Evolutionary conservation across 2,113 vertebrate species (phyloP), one percentile per base, ranked within the genome.

Genomic region (Campylomormyrus numenius): DNA sequence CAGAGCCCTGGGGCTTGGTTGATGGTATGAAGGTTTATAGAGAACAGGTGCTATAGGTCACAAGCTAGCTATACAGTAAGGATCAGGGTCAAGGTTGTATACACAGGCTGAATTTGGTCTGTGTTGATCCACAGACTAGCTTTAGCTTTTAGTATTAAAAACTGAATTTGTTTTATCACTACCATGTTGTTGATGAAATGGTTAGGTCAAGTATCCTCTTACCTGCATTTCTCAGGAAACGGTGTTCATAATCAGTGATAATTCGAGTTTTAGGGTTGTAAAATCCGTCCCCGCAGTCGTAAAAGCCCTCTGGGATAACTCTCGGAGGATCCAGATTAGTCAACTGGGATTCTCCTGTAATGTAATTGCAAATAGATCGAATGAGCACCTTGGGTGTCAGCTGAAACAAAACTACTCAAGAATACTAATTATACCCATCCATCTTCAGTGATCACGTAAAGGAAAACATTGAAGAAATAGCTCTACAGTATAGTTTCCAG

Each of bases 251-350:
- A 92, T 97, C 96, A 80, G 91, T 95, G 90, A 99, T 50, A 1
- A 96, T 91, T 92, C 97, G 96, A 10, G 95, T 96, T n/a, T 50
- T 3, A 0, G 97, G 97, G 90, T 99, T 92, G 91, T 99, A 99
- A 95, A 99, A 99, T 88, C 98, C 98, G 8, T 99, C 97, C 24
- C 96, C 97, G 89, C 97, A 98, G 89, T 99, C 98, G 0, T 99
- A 99, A 91, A 94, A 97, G 39, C 96, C 97, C 35, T 94, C 85
- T 8, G 98, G 97, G 91, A 99, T 97, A 89, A 91, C 89, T 83
- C 92, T 93, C 21, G 96, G 95, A 52, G 97, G 97, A 92, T 98
- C 95, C 86, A 92, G 90, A 56, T 98, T 95, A 90, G 96, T 97
- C 56, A 98, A 91, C 89, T 97, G 98, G 92, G 97, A 96, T 93